Evolutionary conservation across 2,888 invertebrate species (phyloP).

Genomic region (Xestoiulus laeticollis): DNA sequence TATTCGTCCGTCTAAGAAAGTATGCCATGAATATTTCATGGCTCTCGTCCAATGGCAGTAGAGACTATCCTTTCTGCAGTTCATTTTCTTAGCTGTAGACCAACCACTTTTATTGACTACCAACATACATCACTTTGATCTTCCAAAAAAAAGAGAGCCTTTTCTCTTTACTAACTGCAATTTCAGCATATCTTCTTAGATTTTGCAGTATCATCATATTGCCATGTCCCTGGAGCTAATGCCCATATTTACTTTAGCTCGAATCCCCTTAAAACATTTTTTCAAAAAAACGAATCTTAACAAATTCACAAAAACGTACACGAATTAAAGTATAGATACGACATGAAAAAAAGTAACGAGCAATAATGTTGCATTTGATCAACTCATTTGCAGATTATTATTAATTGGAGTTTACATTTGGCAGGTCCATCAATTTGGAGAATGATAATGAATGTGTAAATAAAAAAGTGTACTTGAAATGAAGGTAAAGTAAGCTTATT

Average conservation of each 20-base stretch:
- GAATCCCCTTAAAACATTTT: slow-evolving; percentile 4
- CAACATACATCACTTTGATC: slow-evolving; percentile 34
- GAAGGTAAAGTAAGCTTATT: background rate
- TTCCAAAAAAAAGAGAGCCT: background rate
- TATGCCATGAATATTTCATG: slow-evolving; percentile 52
- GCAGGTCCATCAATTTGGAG: background rate
- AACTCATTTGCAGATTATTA: slow-evolving; percentile 35
- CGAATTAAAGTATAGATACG: background rate
- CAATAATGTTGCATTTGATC: slow-evolving; percentile 6
- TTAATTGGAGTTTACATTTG: slow-evolving; percentile 20
- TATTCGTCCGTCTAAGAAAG: slow-evolving; percentile 44
- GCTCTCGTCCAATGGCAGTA: slow-evolving; percentile 44
- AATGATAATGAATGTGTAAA: background rate
- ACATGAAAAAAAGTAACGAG: background rate
- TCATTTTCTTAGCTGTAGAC: slow-evolving; percentile 40
- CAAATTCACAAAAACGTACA: background rate
- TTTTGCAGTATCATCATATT: slow-evolving; percentile 21
- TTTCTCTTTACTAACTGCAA: slow-evolving; percentile 41
- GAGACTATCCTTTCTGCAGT: slow-evolving; percentile 44
- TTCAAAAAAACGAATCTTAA: slow-evolving; percentile 9
- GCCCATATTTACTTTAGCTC: slow-evolving; percentile 27
- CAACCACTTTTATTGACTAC: slow-evolving; percentile 38
- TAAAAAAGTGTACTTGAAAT: background rate
- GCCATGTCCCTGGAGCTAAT: slow-evolving; percentile 5
- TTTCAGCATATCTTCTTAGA: slow-evolving; percentile 30